Base-by-base conservation (phyloP, 1,140 invertebrate genomes). In the Drosophila bifasciata region DNA sequence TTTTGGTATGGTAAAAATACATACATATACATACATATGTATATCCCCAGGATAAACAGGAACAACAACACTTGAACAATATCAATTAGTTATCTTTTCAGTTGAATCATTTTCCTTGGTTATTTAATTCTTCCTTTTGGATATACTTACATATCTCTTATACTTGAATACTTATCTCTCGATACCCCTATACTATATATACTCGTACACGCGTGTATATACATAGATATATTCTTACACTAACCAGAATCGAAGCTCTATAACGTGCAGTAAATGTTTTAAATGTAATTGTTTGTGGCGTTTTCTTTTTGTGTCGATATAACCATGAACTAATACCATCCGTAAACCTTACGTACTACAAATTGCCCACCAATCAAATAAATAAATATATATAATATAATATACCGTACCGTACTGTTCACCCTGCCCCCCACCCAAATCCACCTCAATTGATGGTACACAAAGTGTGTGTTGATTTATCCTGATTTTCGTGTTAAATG, bases 201-300 rank as follows among this genome's bases (percentile, higher is more conserved):
- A 48, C 72, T 48, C 46, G 43, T 50, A 49, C 66, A 55, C 32
- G 32, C 11, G 32, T 36, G 32, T 36, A 36, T 53, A 58, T 36
- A 36, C 50, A 58, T 56, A 43, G 70, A 55, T 72, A 76, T 71
- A 64, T 68, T 52, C 45, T 44, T 43, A 90, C 53, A 90, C 68
- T 67, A 43, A 74, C 51, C 62, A 55, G 62, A 68, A 91, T 91
- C 90, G 86, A 91, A 91, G 89, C 90, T 91, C 90, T 91, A 80
- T 75, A 67, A 90, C 76, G 77, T 90, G 79, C 89, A 90, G 80
- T 90, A 90, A 90, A 83, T 86, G 69, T 79, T 75, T 77, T 67
- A 67, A 13, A 73, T 78, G 69, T 90, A 70, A 60, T 74, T 90
- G 67, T 90, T 71, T 85, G 73, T 77, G 69, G 69, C 60, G 55